Base-by-base conservation (phyloP, 2,888 invertebrate species). In the Ptychoptera albimana region DNA sequence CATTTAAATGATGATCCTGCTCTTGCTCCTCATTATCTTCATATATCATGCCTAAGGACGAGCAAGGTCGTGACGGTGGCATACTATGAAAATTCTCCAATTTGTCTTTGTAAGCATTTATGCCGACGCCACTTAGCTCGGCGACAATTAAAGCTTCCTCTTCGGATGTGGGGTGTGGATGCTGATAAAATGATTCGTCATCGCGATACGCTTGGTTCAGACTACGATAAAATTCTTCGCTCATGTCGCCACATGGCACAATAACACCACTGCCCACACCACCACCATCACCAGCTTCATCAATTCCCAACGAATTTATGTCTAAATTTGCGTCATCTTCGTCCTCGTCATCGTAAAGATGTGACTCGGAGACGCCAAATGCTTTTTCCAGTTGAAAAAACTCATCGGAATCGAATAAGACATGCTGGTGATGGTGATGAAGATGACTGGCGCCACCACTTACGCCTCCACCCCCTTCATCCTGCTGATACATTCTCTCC, bases 121-220 rank as follows among this genome's bases (percentile, higher is more conserved):
- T 32, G 8, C 14, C 37, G 3, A 23, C 23, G 23, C 23, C 4
- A 23, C 23, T 23, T 23, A 23, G 23, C 7, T 23, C 23, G 23
- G 23, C 23, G 23, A 23, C 23, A 23, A 23, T 23, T 23, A 23
- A 23, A 23, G 23, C 23, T 23, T 23, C 23, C 23, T 23, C 23
- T 23, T 23, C 23, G 23, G 23, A 23, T 23, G 23, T 23, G 23
- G 23, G 23, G 7, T 23, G 23, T 5, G 23, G 23, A 23, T 38
- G 37, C 79, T 79, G 46, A 82, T 67, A 32, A 32, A 32, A 11
- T 32, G 9, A n/a, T 32, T 11, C 32, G 57, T 85, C 84, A 51
- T 88, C 86, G 43, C 88, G 72, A 61, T 88, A 88, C 36, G 86
- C 86, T 64, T 84, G 84, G 65, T 89, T 89, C 39, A 89, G 68